Base-by-base conservation (phyloP, 2,113 vertebrate genomes). In the Vulpes ferrilata region DNA sequence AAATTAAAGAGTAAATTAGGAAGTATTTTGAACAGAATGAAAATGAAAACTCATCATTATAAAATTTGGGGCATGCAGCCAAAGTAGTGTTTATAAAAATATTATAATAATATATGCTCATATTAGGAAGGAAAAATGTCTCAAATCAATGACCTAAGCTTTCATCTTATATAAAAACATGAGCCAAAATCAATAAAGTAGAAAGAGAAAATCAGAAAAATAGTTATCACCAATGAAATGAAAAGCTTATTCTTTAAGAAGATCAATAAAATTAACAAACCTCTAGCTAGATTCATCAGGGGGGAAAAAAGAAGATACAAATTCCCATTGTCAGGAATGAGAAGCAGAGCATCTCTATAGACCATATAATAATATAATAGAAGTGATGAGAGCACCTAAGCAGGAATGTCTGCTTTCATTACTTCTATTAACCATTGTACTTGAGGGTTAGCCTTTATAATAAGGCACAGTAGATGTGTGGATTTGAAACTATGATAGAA, bases 401-500 rank as follows among this genome's bases (percentile, higher is more conserved):
- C 43, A 43, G 43, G 43, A 43, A 43, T 43, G 43, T 57, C 55
- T 53, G 55, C 20, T 60, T 7, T 64, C 20, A 38, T 38, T 55
- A 83, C 13, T 59, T 91, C 76, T 64, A 20, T 35, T 90, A 15
- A 43, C 10, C 82, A 38, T 27, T 27, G 25, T 11, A 17, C 60
- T 85, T 71, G 65, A 62, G n/a, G 5, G 5, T 78, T 76, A 69
- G 51, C 20, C 90, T 60, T 88, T 64, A n/a, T 2, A 35, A 12
- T 51, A 87, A 62, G 22, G 43, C n/a, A 82, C 4, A 78, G 38
- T 3, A 87, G n/a, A 76, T 20, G 15, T 11, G 6, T 15, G 74
- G 12, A 65, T 93, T 64, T 83, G 76, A 95, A 96, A 91, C 13
- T 53, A 57, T 38, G 48, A 76, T 20, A 84, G 16, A 94, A 88